Conservation (phyloP, 2,113 vertebrate species). For the Galbula dea region DNA sequence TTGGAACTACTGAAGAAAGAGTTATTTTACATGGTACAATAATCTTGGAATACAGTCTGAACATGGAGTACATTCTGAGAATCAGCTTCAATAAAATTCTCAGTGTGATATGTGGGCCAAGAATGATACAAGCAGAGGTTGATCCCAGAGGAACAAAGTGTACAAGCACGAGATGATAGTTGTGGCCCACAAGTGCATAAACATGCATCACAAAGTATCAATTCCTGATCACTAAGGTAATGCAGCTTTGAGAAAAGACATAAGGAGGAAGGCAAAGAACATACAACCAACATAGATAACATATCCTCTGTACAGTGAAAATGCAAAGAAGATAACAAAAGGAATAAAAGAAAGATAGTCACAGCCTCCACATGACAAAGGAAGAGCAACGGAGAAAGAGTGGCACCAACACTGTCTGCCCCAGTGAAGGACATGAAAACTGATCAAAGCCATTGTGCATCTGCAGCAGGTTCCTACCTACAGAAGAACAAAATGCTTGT, state of each 20-base stretch:
- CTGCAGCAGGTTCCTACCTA: background rate
- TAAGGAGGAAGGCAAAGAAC: background rate
- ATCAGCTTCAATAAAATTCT: background rate
- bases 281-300: background rate
- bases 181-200: background rate
- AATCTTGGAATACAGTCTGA: background rate
- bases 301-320: background rate
- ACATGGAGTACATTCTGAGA: background rate
- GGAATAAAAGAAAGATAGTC: background rate
- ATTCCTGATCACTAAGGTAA: background rate
- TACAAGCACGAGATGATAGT: background rate
- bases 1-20: background rate
- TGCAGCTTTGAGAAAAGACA: background rate
- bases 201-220: background rate
- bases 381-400: background rate
- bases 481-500: background rate
- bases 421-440: background rate
- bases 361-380: background rate
- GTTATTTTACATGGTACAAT: background rate
- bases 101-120: rapidly evolving
- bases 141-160: rapidly evolving
- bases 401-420: background rate
- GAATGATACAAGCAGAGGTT: background rate
- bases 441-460: background rate
- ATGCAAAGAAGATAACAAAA: background rate